A percentile compares a stretch with the other conserved stretches of the same genome.
Evolutionary conservation across 1,140 invertebrate species (phyloP).

Genomic region (Camponotus vicinus): DNA sequence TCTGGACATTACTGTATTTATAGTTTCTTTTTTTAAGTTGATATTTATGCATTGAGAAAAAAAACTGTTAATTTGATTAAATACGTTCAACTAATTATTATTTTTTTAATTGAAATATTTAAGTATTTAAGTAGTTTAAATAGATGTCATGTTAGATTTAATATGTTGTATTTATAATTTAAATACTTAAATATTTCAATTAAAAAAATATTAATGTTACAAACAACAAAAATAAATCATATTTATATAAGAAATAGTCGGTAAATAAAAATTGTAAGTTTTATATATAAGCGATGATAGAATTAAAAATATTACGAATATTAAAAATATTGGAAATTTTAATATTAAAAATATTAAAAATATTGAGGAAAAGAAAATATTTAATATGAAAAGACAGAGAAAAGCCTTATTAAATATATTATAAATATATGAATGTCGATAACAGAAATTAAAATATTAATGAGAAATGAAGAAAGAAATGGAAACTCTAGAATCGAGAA

Average conservation of each 20-base stretch:
- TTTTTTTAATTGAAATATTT: too few relatives aligned
- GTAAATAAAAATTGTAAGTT: slow-evolving; percentile 6
- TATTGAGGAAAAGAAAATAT: not conserved
- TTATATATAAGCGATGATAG: not conserved
- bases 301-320: not conserved
- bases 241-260: not conserved
- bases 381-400: not conserved
- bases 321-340: too few relatives aligned
- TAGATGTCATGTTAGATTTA: too few relatives aligned
- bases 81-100: too few relatives aligned
- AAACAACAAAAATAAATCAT: not conserved
- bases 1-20: not conserved
- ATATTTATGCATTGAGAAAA: not conserved
- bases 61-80: too few relatives aligned
- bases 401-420: not conserved
- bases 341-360: too few relatives aligned
- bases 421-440: not conserved
- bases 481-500: not conserved
- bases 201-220: not conserved
- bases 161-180: too few relatives aligned
- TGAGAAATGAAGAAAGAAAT: not conserved
- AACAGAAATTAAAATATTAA: not conserved
- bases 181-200: too few relatives aligned
- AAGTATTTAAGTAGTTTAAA: too few relatives aligned
- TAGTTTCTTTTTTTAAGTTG: slow-evolving; percentile 8